Percentiles rank a stretch among this genome's conserved stretches.
These are phyloP conservation scores for Triops cancriformis DNA, from an alignment of 1,140 invertebrate species.

Conservation along the genomic window DNA sequence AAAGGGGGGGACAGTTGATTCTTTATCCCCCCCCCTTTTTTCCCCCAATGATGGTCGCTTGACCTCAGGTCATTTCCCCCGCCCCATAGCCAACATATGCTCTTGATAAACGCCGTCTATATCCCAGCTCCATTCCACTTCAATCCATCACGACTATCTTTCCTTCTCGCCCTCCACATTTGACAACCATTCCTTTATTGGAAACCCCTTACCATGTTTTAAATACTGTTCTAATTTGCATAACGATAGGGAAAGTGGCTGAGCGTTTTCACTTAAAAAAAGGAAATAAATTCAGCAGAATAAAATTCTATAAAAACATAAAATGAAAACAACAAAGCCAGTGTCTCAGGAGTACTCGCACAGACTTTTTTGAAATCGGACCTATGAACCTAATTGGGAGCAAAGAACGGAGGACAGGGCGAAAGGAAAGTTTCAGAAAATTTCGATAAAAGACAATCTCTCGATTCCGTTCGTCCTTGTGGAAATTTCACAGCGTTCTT, in stretches of 20 bases:
- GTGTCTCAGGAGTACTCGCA: too few species aligned
- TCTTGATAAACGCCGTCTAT: not conserved
- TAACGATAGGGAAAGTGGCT: not conserved
- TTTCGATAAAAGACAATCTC: too few species aligned
- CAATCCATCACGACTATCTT: not conserved
- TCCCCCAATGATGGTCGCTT: not conserved
- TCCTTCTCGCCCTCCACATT: not conserved
- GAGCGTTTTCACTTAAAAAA: not conserved
- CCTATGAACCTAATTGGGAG: too few species aligned
- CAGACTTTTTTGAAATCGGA: too few species aligned
- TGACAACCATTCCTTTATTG: too few species aligned
- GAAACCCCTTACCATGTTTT: too few species aligned
- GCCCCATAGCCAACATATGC: not conserved
- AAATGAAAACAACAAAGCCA: too few species aligned
- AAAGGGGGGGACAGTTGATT: not conserved
- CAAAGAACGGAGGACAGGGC: too few species aligned
- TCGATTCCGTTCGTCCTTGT: too few species aligned
- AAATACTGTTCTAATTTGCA: not conserved
- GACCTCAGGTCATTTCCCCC: not conserved
- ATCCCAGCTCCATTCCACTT: not conserved
- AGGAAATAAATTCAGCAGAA: not conserved
- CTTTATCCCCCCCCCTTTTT: not conserved
- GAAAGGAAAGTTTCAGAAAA: too few species aligned
- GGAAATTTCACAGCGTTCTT: too few species aligned
- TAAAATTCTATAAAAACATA: too few species aligned